Evolutionary conservation across 2,113 vertebrate species (phyloP), one percentile per base, ranked within the genome.

Genomic region (Rhabdomys dilectus): DNA sequence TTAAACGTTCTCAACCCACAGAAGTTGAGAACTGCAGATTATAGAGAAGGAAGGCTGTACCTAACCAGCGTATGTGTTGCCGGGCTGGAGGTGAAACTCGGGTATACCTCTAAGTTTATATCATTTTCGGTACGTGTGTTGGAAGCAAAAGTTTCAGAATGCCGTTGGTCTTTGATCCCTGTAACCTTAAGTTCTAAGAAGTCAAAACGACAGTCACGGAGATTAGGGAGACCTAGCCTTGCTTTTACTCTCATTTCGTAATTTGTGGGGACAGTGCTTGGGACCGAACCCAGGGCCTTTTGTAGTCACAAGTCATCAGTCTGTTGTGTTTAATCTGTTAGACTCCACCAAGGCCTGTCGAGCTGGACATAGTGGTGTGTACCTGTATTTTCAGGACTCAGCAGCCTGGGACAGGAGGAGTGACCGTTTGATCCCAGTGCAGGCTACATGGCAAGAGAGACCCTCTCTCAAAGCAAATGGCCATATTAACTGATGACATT

Each of bases 131-230:
- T 72, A 87, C 56, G 36, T 76, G 24, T 51, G 5, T 81, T 91
- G 39, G 22, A 48, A 94, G 48, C 45, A 88, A 21, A 24, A 70
- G 39, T 78, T 90, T 95, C 81, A 56, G 7, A 85, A 60, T 66
- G 64, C 48, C 34, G 31, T 88, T 91, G 80, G 29, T 70, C 53
- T 4, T 64, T 82, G n/a, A 15, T 93, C 76, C 29, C 62, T 45
- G 31, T 77, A 91, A 80, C 31, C 60, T 92, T 88, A 73, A 39
- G 64, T 92, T 96, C 77, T 91, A 82, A 88, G 78, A 93, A 70
- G 16, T 68, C 75, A 88, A 58, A 75, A 60, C 91, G 81, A 90
- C 93, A 91, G 85, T n/a, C 64, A 51, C 0, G 88, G 75, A 82
- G 62, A 81, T 87, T 58, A 78, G 66, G 77, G n/a, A 86, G 77